These are phyloP conservation scores for Strigamia maritima DNA, from an alignment of 2,888 invertebrate species.

Conservation along the genomic window DNA sequence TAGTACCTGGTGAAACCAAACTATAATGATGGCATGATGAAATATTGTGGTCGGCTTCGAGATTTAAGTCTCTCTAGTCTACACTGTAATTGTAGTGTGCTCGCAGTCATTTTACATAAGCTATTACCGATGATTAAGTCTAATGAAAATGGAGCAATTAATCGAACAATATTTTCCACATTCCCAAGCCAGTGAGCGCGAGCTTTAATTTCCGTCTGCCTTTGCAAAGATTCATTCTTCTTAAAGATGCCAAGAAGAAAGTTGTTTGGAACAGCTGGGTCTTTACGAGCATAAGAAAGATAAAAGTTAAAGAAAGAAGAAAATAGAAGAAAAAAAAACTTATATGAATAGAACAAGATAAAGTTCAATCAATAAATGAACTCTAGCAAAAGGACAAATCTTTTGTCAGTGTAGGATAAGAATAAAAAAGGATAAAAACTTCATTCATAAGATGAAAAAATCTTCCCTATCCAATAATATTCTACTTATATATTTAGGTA, in stretches of 20 bases:
- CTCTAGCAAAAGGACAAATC: constrained; percentile 24
- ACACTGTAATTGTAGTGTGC: background rate
- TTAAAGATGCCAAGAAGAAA: constrained; percentile 21
- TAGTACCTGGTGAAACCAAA: no score
- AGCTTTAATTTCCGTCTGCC: constrained; percentile 27
- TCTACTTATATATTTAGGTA: background rate
- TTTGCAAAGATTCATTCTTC: constrained; percentile 15
- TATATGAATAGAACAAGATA: constrained; percentile 34
- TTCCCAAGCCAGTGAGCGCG: background rate
- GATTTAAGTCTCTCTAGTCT: no score
- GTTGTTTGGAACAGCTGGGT: constrained; percentile 31
- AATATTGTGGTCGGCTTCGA: no score
- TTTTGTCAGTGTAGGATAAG: constrained; percentile 1
- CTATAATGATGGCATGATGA: no score
- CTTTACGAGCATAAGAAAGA: constrained; percentile 28
- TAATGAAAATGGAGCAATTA: constrained; percentile 18
- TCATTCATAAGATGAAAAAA: background rate
- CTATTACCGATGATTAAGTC: background rate
- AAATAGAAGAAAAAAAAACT: background rate
- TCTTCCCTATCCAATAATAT: background rate
- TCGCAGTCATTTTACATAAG: background rate
- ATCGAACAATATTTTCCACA: background rate
- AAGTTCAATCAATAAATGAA: constrained; percentile 31
- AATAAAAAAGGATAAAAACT: constrained; percentile 6
- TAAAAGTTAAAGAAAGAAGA: constrained; percentile 21